These are phyloP conservation scores for Acrocephalus arundinaceus DNA, from an alignment of 2,113 vertebrate genomes.

Conservation along the genomic window DNA sequence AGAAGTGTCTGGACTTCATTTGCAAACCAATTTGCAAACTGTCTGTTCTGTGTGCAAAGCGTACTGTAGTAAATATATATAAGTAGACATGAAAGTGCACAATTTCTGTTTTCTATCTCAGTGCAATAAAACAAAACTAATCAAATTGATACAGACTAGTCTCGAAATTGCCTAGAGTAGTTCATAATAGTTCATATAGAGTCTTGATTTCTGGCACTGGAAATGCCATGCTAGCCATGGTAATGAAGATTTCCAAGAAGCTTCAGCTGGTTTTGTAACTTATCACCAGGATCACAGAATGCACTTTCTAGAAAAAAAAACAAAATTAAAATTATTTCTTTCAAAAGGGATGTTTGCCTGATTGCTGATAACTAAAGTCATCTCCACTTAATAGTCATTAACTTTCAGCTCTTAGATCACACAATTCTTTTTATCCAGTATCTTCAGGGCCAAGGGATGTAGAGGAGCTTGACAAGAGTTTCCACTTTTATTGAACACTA, in stretches of 20 bases:
- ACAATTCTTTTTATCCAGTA: neutral
- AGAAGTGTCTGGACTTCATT: neutral
- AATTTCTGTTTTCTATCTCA: neutral
- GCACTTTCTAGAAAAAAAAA: neutral
- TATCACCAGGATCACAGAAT: neutral
- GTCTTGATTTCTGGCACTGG: neutral
- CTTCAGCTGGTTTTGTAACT: neutral
- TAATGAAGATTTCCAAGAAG: neutral
- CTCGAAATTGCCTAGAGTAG: neutral
- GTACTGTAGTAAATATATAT: neutral
- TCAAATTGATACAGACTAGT: neutral
- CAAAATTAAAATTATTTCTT: neutral
- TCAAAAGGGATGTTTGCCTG: neutral
- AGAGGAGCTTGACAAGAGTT: neutral
- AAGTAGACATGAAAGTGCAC: neutral
- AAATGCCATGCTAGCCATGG: neutral
- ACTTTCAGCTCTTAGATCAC: neutral
- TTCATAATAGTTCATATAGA: neutral
- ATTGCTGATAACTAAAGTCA: slow-evolving; percentile 6
- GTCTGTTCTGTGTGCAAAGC: neutral
- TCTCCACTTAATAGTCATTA: neutral
- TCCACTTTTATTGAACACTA: slow-evolving; percentile 10
- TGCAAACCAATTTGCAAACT: neutral
- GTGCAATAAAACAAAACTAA: neutral
- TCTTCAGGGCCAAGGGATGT: neutral